phyloP scores from a whole-genome alignment of 2,888 invertebrate genomes.

The Plutella xylostella region DNA sequence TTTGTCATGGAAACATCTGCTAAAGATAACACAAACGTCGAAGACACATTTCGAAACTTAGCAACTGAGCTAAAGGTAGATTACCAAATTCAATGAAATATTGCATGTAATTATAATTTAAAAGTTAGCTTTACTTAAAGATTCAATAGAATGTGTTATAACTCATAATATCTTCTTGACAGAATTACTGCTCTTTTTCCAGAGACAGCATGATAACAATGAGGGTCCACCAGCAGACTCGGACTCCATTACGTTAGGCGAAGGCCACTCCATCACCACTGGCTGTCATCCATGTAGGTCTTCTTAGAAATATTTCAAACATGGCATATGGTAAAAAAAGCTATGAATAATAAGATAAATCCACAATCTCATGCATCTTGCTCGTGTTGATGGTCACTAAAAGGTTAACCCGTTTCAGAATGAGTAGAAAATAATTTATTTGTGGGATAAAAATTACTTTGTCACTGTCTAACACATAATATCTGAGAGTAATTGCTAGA shows the following conservation, averaged over 20 bases:
- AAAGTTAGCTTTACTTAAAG: too few relatives aligned
- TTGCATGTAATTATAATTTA: too few relatives aligned
- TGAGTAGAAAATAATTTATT: too few relatives aligned
- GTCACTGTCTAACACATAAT: too few relatives aligned
- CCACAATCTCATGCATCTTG: too few relatives aligned
- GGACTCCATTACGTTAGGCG: slow-evolving; percentile 76
- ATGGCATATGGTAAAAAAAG: too few relatives aligned
- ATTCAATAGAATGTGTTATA: background rate
- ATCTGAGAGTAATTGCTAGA: too few relatives aligned
- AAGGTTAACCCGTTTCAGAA: too few relatives aligned
- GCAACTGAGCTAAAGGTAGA: slow-evolving; percentile 89
- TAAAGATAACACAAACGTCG: slow-evolving; percentile 91
- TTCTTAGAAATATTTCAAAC: slow-evolving; percentile 25
- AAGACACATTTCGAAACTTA: slow-evolving; percentile 87
- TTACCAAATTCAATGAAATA: too few relatives aligned
- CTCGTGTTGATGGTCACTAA: too few relatives aligned
- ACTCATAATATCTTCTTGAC: background rate
- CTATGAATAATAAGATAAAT: too few relatives aligned
- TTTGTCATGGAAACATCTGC: slow-evolving; percentile 91
- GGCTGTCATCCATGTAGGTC: slow-evolving; percentile 75
- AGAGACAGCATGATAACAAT: slow-evolving; percentile 82
- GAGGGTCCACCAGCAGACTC: slow-evolving; percentile 72
- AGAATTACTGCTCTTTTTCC: slow-evolving; percentile 30
- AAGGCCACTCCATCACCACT: slow-evolving; percentile 72
- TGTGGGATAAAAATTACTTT: too few relatives aligned